Base-by-base conservation (phyloP, 1,140 invertebrate species). In the Hermatobates lingyangjiaoensis region DNA sequence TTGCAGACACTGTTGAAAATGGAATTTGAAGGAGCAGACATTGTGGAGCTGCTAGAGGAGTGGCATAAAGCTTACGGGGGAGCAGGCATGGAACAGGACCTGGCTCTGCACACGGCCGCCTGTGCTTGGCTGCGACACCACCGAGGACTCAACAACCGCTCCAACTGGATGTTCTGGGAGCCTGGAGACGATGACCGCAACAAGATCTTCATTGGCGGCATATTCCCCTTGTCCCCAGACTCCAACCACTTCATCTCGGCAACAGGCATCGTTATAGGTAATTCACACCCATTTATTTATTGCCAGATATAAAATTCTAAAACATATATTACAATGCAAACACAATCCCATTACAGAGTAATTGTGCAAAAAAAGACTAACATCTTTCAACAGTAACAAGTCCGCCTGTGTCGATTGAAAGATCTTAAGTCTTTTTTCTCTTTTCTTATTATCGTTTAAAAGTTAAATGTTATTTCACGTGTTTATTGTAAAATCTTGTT, bases 111-210 rank as follows among this genome's bases (percentile, higher is more conserved):
- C 23, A 4, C 3, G 5, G 66, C 80, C 0, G 83, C 83, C 0
- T 87, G 84, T 59, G 60, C 71, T 10, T 87, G 83, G 82, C 59
- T 87, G 39, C 64, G 57, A 18, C 57, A 69, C 1, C 73, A 80
- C 59, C 61, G 66, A n/a, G 52, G 64, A 18, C 64, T 66, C 1
- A 5, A n/a, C 27, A 27, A 10, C 4, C 3, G 3, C 15, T 4
- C 21, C 10, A 27, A 27, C 21, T 72, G 77, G 64, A 56, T 57
- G 0, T 54, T 60, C 5, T 83, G 81, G 80, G 63, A 72, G 47
- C 72, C 71, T 0, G 60, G 57, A 1, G 62, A 67, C 48, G 61
- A 68, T 0, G 64, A 67, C 3, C 70, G 71, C 38, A 75, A 75
- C 57, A 67, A 59, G 2, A 63, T 68, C 1, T 71, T 71, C 53